Evolutionary conservation across 1,140 invertebrate species (phyloP).

Genomic region (Aphis gossypii): DNA sequence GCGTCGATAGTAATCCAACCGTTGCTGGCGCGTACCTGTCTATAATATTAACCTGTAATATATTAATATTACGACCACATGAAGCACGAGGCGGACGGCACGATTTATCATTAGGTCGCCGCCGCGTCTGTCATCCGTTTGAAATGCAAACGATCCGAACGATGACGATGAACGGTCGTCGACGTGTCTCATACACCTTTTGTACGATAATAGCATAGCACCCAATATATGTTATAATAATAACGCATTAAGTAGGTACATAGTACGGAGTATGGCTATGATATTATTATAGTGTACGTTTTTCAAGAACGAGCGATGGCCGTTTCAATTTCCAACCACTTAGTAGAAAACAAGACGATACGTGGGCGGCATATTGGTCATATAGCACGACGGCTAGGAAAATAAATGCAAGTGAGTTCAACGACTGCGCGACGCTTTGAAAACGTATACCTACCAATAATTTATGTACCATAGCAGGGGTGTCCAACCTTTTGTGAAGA

Average conservation of each 20-base stretch:
- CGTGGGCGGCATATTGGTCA: not conserved
- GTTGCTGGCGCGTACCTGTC: not conserved
- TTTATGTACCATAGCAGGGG: too few species aligned
- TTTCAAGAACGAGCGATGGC: not conserved
- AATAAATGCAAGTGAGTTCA: conserved; percentile 1
- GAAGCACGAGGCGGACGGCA: not conserved
- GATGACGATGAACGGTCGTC: not conserved
- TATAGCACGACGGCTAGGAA: not conserved
- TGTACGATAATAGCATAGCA: not conserved
- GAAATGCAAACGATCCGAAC: conserved; percentile 15
- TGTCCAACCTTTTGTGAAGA: too few species aligned
- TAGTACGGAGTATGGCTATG: not conserved
- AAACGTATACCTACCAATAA: not conserved
- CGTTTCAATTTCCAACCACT: not conserved
- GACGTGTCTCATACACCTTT: not conserved
- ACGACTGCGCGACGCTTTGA: not conserved
- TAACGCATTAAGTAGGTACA: not conserved
- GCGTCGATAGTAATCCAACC: conserved; percentile 3
- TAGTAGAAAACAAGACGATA: not conserved
- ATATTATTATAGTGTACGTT: not conserved
- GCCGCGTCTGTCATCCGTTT: not conserved
- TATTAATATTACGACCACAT: not conserved
- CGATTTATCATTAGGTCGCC: conserved; percentile 20
- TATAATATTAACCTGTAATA: not conserved
- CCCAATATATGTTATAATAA: not conserved